These are phyloP conservation scores for Triplophysa dalaica DNA, from an alignment of 2,113 vertebrate genomes.

Conservation along the genomic window DNA sequence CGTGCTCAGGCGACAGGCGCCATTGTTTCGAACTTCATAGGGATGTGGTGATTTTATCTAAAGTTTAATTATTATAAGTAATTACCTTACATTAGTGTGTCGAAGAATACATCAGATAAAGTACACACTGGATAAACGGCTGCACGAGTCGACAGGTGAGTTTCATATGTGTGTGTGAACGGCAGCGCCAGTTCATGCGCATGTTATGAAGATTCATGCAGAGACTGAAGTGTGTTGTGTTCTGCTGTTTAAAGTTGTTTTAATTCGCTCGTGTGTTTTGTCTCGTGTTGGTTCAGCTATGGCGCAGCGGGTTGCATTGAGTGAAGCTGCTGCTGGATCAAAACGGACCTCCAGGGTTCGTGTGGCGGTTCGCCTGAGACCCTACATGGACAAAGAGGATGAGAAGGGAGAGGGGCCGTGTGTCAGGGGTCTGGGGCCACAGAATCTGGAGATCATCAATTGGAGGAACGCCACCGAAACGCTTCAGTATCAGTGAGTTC, in stretches of 20 bases:
- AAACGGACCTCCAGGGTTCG: constrained; percentile 74
- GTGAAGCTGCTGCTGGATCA: constrained; percentile 53
- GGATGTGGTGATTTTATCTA: neutral
- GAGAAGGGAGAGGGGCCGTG: constrained; percentile 72
- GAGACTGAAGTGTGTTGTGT: neutral
- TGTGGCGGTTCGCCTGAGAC: constrained; percentile 84
- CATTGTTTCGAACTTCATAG: neutral
- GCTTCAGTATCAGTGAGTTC: constrained; percentile 84
- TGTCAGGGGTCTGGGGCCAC: constrained; percentile 78
- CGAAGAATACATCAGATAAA: too few species aligned
- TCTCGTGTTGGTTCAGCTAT: constrained; percentile 53
- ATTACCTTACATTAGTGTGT: neutral
- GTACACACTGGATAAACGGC: neutral
- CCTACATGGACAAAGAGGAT: constrained; percentile 70
- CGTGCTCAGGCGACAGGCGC: neutral
- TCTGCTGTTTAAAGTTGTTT: too few species aligned
- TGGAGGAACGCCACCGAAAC: constrained; percentile 86
- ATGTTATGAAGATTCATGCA: neutral
- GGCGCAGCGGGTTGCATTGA: constrained; percentile 68
- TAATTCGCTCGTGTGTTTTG: neutral
- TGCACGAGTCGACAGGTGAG: neutral
- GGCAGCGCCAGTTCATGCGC: neutral
- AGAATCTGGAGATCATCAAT: constrained; percentile 83
- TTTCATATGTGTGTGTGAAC: neutral
- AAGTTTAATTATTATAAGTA: neutral